Conservation (phyloP, 2,888 invertebrate genomes). For the Tenodera sinensis region DNA sequence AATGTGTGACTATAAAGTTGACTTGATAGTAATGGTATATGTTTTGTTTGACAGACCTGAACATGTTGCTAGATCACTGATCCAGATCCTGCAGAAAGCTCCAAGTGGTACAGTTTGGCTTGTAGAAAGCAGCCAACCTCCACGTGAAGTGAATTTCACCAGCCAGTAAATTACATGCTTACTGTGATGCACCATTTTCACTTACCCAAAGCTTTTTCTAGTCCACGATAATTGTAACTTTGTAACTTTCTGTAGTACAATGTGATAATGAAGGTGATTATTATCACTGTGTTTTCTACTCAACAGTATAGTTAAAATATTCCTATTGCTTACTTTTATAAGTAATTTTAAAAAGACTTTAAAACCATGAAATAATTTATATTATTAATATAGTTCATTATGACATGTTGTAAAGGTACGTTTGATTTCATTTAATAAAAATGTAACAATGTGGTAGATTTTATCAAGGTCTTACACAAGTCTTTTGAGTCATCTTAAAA, state of each 20-base stretch:
- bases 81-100: slow-evolving; percentile 62
- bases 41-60: slow-evolving; percentile 54
- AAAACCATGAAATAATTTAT: neutral
- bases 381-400: neutral
- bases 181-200: neutral
- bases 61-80: slow-evolving; percentile 63
- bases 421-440: neutral
- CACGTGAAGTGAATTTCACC: slow-evolving; percentile 51
- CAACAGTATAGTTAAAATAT: neutral
- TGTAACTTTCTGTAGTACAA: neutral
- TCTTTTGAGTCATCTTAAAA: neutral
- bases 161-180: slow-evolving; percentile 17
- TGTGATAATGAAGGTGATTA: neutral
- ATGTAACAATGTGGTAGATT: neutral
- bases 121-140: slow-evolving; percentile 63
- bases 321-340: neutral
- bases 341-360: neutral
- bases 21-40: neutral
- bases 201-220: neutral
- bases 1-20: no score
- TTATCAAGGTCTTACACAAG: neutral
- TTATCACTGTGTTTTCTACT: neutral
- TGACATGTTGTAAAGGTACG: neutral
- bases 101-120: slow-evolving; percentile 71
- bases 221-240: neutral